Evolutionary conservation across 1,140 invertebrate genomes (phyloP).

Genomic region (Papilio xuthus): DNA sequence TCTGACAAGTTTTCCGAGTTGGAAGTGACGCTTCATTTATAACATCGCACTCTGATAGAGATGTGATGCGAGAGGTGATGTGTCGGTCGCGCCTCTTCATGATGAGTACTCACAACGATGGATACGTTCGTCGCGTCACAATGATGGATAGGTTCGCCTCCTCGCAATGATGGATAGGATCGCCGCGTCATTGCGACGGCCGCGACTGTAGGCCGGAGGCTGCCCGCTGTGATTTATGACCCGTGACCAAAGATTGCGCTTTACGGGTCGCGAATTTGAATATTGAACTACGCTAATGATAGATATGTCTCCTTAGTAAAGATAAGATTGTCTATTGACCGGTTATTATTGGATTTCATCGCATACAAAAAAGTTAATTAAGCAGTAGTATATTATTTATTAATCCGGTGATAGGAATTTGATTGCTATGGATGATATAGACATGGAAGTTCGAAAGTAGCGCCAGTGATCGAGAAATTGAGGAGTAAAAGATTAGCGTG

Average conservation of each 20-base stretch:
- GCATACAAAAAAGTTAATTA: not conserved
- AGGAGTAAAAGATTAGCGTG: no score
- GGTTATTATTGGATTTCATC: not conserved
- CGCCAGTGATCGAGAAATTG: no score
- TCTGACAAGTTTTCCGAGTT: conserved; percentile 6
- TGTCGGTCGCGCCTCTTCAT: conserved; percentile 7
- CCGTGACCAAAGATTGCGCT: not conserved
- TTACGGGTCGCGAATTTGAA: conserved; percentile 11
- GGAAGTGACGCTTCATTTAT: conserved; percentile 13
- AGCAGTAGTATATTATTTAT: not conserved
- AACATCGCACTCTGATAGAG: not conserved
- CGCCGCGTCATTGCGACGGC: not conserved
- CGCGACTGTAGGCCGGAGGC: not conserved
- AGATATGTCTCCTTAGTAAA: not conserved
- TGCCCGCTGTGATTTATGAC: conserved; percentile 11
- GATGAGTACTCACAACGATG: not conserved
- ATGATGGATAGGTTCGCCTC: conserved; percentile 13
- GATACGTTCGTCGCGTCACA: conserved; percentile 3
- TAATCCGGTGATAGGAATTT: not conserved
- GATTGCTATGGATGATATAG: not conserved
- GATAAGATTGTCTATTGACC: not conserved
- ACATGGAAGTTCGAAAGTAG: no score
- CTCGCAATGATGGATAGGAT: conserved; percentile 18
- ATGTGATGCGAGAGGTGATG: conserved; percentile 5
- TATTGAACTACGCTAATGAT: not conserved